Percentiles rank a stretch among this genome's conserved stretches.
These are phyloP conservation scores for Drosophila nigrodunni DNA, from an alignment of 1,140 invertebrate genomes.

Conservation along the genomic window DNA sequence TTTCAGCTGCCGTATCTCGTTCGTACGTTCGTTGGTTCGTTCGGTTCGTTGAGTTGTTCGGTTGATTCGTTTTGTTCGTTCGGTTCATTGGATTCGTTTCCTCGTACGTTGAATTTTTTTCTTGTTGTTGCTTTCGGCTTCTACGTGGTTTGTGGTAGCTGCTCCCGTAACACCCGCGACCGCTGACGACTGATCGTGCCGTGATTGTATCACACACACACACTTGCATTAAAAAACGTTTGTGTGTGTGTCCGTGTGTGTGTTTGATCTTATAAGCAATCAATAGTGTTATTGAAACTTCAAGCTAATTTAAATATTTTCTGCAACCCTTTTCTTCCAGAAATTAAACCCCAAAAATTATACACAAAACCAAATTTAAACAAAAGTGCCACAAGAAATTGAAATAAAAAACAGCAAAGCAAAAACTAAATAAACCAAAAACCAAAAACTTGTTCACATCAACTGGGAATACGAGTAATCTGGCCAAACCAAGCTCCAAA, in stretches of 20 bases:
- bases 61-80: conserved; percentile 46
- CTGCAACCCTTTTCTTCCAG: conserved; percentile 11
- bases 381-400: conserved; percentile 39
- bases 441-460: conserved; percentile 62
- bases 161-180: conserved; percentile 71
- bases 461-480: conserved; percentile 56
- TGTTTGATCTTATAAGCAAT: conserved; percentile 5
- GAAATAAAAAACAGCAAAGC: conserved; percentile 24
- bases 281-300: conserved; percentile 4
- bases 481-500: conserved; percentile 41
- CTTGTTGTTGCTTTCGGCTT: conserved; percentile 50
- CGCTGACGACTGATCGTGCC: conserved; percentile 48
- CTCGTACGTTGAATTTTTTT: conserved; percentile 37
- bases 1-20: conserved; percentile 81
- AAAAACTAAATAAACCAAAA: conserved; percentile 42
- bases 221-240: conserved; percentile 12
- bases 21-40: conserved; percentile 36
- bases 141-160: conserved; percentile 79
- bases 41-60: conserved; percentile 10
- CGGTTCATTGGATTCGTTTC: conserved; percentile 30
- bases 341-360: conserved; percentile 1
- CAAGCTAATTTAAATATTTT: neutral
- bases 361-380: conserved; percentile 6
- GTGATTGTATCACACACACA: conserved; percentile 51
- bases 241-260: conserved; percentile 26